Base-by-base conservation (phyloP, 2,113 vertebrate species). In the Loxodonta africana region DNA sequence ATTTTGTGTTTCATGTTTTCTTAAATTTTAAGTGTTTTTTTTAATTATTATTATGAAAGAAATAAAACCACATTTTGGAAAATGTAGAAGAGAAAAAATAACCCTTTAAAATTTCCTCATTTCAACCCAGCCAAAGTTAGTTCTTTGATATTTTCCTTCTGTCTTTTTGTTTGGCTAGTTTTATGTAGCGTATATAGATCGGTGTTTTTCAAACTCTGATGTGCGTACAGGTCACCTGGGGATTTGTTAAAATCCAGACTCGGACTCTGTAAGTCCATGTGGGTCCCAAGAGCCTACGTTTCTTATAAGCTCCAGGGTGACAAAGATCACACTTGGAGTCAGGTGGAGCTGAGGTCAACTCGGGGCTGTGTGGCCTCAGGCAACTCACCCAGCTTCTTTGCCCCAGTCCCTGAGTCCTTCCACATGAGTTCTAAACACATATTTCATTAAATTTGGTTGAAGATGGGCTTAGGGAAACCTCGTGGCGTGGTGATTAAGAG, bases 21-120 rank as follows among this genome's bases (percentile, higher is more conserved):
- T 94, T 48, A 88, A 73, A 69, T 91, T 93, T 83, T 80, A 87
- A 93, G 57, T 28, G 25, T 76, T 89, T 11, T 3, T 8, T n/a
- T n/a, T 57, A 30, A 30, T 57, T 89, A 92, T 89, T 77, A 83
- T 94, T 92, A 95, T 86, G 90, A 83, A 96, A 97, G 69, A 86
- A 83, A 90, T 86, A 80, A 53, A 91, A 81, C 46, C 57, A 81
- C 25, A 87, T 94, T 92, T 78, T 92, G 69, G 80, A 48, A 83
- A 86, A 44, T 76, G n/a, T 21, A 77, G 84, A 78, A 91, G 65
- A 63, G 83, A 65, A 60, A 74, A 74, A 63, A 37, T 33, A 89
- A 85, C 28, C 76, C 28, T 78, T 91, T 80, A 25, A 62, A 86
- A 96, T 69, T 30, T 30, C 69, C 87, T 89, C 12, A 26, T 91